A percentile compares a stretch with the other conserved stretches of the same genome.
Conservation (phyloP, 2,113 vertebrate species). For the Oplegnathus fasciatus region DNA sequence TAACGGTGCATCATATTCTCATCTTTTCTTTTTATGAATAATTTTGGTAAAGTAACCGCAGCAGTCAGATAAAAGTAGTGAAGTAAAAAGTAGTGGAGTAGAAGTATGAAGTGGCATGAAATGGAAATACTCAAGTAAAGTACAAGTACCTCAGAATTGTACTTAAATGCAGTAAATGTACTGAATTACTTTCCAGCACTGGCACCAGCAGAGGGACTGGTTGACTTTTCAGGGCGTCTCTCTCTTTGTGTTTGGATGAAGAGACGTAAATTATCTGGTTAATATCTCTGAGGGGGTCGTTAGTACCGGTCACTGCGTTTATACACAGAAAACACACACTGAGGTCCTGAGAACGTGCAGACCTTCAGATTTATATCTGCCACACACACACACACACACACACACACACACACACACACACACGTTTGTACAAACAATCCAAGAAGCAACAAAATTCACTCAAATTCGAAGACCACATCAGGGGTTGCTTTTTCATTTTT, state of each 20-base stretch:
- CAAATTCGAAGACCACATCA: not conserved
- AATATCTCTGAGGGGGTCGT: constrained; percentile 34
- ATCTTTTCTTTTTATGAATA: too few species aligned
- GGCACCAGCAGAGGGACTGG: not conserved
- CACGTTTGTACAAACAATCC: not conserved
- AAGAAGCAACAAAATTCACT: not conserved
- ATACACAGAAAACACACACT: not conserved
- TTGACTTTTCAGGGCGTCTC: not conserved
- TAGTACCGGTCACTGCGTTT: constrained; percentile 57
- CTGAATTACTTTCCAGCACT: not conserved
- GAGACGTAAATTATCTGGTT: constrained; percentile 19
- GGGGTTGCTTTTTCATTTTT: not conserved
- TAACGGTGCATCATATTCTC: too few species aligned
- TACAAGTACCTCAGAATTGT: not conserved
- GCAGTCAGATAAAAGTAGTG: not conserved
- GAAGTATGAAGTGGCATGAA: not conserved
- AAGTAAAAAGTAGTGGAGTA: not conserved
- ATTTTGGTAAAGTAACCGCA: not conserved
- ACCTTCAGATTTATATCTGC: constrained; percentile 17
- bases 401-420: constrained; percentile 18
- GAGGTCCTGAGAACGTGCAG: constrained; percentile 33
- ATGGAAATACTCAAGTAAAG: not conserved
- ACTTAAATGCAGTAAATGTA: not conserved
- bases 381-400: constrained; percentile 19
- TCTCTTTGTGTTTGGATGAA: constrained; percentile 19